Evolutionary conservation across 2,797 vertebrate genomes (phyloP), one percentile per base, ranked within the genome.

Genomic region (Parotocinclus haroldoi): DNA sequence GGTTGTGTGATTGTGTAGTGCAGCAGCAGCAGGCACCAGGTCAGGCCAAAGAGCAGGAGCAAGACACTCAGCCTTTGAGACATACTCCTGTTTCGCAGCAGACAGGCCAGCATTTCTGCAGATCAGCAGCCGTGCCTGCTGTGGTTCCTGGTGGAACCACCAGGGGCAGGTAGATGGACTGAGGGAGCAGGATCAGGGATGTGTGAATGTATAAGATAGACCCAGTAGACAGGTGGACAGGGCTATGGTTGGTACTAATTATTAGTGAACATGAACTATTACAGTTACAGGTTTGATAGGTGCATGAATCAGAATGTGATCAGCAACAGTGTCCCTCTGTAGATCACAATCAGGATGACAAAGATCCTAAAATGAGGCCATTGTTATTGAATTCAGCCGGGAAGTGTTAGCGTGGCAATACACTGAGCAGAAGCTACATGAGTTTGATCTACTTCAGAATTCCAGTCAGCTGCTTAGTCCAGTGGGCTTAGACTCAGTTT

Each of bases 21-120:
- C 50, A 99, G 85, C 78, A 99, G 83, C 91, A 98, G 93, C 58
- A 98, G 82, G 58, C 96, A 95, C 96, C 96, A 99, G 54, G 87
- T 91, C 78, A 98, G 89, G 78, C 96, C 96, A n/a, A 96, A 94
- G 37, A 95, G 66, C 69, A 99, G 77, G 82, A 98, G 90, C 74
- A 99, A 85, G 80, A 93, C 78, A 79, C 96, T 95, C 80, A 99
- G 89, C 85, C 94, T 96, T 85, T 98, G 95, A 72, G 96, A 97
- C 92, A 98, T 92, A 82, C 94, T 96, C 89, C 95, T 94, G 66
- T 94, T 48, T 56, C 63, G 92, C 81, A 94, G 89, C 75, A 96
- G 83, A 68, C 88, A 81, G 80, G 89, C 89, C 82, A 96, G 91
- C 96, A 99, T 98, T 84, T 86, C 89, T 82, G 76, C 76, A 54